Conservation (phyloP, 2,113 vertebrate species). For the Plotosus lineatus region DNA sequence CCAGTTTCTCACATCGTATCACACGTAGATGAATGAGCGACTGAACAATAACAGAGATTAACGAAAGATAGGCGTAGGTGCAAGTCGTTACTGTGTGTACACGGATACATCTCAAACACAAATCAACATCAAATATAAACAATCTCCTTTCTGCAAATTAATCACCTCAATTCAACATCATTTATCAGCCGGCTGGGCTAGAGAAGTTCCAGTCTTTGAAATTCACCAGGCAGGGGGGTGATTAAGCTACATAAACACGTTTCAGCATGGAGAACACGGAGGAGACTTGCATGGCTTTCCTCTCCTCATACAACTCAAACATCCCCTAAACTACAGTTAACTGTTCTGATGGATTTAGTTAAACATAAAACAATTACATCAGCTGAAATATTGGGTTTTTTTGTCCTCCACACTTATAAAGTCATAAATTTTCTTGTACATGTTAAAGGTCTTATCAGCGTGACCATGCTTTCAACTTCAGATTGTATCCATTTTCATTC, state of each 20-base stretch:
- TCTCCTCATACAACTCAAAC: neutral
- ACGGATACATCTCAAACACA: neutral
- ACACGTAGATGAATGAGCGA: neutral
- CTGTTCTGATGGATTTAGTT: neutral
- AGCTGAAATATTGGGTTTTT: conserved; percentile 12
- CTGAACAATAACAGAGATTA: neutral
- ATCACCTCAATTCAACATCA: neutral
- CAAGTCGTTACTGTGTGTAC: neutral
- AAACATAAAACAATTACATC: neutral
- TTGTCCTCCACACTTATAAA: conserved; percentile 9
- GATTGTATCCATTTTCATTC: conserved; percentile 16
- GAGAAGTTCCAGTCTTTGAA: neutral
- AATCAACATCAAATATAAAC: neutral
- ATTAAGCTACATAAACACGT: conserved; percentile 43
- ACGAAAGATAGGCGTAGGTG: neutral
- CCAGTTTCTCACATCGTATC: neutral
- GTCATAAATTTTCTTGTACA: conserved; percentile 42
- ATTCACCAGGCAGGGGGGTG: neutral
- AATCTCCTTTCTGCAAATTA: neutral
- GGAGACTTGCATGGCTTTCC: conserved; percentile 13
- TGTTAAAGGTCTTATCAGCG: conserved; percentile 17
- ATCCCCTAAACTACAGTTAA: neutral
- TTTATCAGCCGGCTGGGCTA: neutral
- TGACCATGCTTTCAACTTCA: conserved; percentile 32
- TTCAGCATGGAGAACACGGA: conserved; percentile 6